Evolutionary conservation across 2,888 invertebrate genomes (phyloP).

Genomic region (Bruchidius siliquastri): DNA sequence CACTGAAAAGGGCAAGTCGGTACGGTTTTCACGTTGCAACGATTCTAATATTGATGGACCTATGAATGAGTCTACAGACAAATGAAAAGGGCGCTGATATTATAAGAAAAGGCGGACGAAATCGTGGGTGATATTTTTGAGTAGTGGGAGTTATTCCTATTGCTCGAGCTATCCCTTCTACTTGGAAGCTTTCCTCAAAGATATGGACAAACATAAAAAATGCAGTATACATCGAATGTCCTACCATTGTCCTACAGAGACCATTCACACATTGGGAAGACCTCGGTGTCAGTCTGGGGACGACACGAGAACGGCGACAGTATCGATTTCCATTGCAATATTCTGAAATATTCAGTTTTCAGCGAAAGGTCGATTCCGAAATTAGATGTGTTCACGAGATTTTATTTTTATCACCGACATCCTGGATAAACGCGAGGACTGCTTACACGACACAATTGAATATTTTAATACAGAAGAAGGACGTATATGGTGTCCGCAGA

Average conservation of each 20-base stretch:
- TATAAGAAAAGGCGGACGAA: too few species aligned
- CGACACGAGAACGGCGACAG: not conserved
- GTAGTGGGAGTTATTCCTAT: too few species aligned
- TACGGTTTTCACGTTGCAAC: too few species aligned
- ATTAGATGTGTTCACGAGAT: not conserved
- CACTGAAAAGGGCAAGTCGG: too few species aligned
- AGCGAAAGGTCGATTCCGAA: not conserved
- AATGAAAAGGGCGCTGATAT: too few species aligned
- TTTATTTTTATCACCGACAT: not conserved
- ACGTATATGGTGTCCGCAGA: not conserved
- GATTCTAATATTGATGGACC: too few species aligned
- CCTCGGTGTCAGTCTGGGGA: not conserved
- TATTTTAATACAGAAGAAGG: not conserved
- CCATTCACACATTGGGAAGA: not conserved
- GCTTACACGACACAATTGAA: not conserved
- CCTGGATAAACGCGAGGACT: not conserved
- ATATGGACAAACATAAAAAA: too few species aligned
- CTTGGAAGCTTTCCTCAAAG: too few species aligned
- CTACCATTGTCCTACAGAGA: not conserved
- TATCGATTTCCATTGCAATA: not conserved
- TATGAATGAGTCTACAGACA: too few species aligned
- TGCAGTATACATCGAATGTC: not conserved
- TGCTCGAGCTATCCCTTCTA: too few species aligned
- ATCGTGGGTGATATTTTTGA: too few species aligned
- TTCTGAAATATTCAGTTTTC: not conserved